Percentiles rank a stretch among this genome's conserved stretches.
Evolutionary conservation across 1,140 invertebrate genomes (phyloP).

Genomic region (Drosophila ironensis): DNA sequence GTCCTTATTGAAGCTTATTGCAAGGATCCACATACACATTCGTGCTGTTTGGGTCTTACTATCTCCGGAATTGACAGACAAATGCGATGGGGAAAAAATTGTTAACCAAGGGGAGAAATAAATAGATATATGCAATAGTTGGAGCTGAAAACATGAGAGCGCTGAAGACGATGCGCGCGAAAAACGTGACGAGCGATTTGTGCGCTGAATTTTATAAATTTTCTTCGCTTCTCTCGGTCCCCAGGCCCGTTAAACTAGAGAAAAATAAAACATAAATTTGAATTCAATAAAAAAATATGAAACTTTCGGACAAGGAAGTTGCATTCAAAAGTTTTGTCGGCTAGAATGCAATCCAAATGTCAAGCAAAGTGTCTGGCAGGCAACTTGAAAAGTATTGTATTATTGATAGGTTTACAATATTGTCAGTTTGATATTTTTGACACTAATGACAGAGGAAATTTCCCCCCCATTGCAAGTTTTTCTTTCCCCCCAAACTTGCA

Average conservation of each 20-base stretch:
- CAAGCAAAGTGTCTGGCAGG: conserved; percentile 16
- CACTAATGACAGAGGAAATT: conserved; percentile 63
- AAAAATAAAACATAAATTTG: conserved; percentile 58
- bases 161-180: conserved; percentile 55
- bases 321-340: conserved; percentile 18
- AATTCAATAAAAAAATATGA: conserved; percentile 33
- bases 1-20: neutral
- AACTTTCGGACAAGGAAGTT: conserved; percentile 1
- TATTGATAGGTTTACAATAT: conserved; percentile 68
- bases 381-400: conserved; percentile 50
- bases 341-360: conserved; percentile 51
- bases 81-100: conserved; percentile 46
- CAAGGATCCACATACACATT: conserved; percentile 5
- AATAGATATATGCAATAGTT: conserved; percentile 2
- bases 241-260: conserved; percentile 2
- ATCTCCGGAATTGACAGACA: conserved; percentile 44
- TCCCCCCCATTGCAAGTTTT: too few relatives aligned
- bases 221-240: conserved; percentile 3
- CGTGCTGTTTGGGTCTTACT: conserved; percentile 20
- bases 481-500: conserved; percentile 26
- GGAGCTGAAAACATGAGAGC: conserved; percentile 3
- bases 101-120: conserved; percentile 18
- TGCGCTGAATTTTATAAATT: conserved; percentile 27
- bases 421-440: conserved; percentile 68
- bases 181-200: conserved; percentile 66